Evolutionary conservation across 1,140 invertebrate genomes (phyloP).

Genomic region (Hycleus phaleratus): DNA sequence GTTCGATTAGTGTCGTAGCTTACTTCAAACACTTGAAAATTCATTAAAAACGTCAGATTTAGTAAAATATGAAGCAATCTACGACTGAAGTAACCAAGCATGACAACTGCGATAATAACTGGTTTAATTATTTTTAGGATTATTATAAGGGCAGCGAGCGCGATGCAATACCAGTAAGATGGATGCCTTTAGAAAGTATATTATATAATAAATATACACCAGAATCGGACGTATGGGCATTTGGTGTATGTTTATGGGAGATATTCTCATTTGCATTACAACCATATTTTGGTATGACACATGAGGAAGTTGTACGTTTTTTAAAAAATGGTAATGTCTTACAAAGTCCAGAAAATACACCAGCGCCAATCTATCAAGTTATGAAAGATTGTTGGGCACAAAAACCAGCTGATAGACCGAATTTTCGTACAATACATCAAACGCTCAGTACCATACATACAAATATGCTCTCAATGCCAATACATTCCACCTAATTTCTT

Average conservation of each 20-base stretch:
- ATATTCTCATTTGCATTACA: conserved; percentile 90
- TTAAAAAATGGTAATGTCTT: conserved; percentile 86
- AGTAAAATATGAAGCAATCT: no score
- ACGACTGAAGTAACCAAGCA: no score
- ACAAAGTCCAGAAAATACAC: conserved; percentile 82
- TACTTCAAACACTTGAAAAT: no score
- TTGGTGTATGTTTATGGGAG: conserved; percentile 89
- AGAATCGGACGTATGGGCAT: conserved; percentile 91
- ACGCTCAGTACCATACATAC: conserved; percentile 48
- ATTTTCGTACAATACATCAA: conserved; percentile 69
- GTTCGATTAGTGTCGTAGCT: no score
- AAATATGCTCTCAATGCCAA: conserved; percentile 23
- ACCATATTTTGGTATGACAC: conserved; percentile 91
- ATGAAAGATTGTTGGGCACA: conserved; percentile 91
- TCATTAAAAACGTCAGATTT: no score
- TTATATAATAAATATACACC: conserved; percentile 90
- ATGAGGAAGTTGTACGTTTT: conserved; percentile 90
- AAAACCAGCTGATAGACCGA: conserved; percentile 73
- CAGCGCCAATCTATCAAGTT: conserved; percentile 80
- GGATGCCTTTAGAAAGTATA: conserved; percentile 94
- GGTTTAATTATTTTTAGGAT: conserved; percentile 46
- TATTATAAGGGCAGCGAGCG: conserved; percentile 90
- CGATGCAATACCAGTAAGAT: conserved; percentile 87
- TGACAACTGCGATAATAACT: no score
- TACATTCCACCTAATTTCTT: conserved; percentile 4